These are phyloP conservation scores for Ptilonorhynchus violaceus DNA, from an alignment of 2,113 vertebrate species.

Conservation along the genomic window DNA sequence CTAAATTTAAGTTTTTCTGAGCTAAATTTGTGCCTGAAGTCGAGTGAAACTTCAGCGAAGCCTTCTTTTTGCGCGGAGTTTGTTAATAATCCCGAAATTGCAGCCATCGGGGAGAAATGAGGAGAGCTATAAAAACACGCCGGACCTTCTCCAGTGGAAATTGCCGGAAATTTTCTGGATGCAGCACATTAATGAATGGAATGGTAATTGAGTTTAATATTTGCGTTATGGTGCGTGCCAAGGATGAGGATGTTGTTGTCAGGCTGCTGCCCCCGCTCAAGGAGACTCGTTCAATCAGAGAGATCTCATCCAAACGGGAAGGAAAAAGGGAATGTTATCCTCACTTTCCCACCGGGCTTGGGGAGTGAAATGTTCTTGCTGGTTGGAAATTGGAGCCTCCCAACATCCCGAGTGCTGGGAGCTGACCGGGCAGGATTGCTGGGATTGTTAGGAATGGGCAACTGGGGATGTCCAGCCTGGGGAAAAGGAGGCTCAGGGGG, in stretches of 20 bases:
- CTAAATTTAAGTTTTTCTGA: not conserved
- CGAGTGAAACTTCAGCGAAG: not conserved
- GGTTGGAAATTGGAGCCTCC: rapidly evolving
- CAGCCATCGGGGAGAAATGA: not conserved
- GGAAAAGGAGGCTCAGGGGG: not conserved
- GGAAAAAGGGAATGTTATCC: not conserved
- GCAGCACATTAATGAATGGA: not conserved
- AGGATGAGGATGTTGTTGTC: not conserved
- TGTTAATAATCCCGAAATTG: not conserved
- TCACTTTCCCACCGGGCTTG: not conserved
- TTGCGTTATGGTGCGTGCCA: not conserved
- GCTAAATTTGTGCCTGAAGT: not conserved
- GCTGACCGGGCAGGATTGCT: not conserved
- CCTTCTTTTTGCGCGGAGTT: not conserved
- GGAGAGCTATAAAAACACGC: not conserved
- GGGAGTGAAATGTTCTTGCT: not conserved
- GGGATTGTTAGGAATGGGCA: not conserved
- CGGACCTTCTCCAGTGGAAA: not conserved
- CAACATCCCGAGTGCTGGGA: rapidly evolving
- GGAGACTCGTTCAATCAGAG: not conserved
- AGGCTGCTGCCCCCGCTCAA: not conserved
- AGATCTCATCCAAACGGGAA: not conserved
- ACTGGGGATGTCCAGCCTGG: not conserved
- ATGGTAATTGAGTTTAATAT: not conserved
- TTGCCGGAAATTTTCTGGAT: not conserved